Percentiles rank a stretch among this genome's conserved stretches.
Conservation (phyloP, 2,113 vertebrate genomes). For the Hydrolagus affinis region DNA sequence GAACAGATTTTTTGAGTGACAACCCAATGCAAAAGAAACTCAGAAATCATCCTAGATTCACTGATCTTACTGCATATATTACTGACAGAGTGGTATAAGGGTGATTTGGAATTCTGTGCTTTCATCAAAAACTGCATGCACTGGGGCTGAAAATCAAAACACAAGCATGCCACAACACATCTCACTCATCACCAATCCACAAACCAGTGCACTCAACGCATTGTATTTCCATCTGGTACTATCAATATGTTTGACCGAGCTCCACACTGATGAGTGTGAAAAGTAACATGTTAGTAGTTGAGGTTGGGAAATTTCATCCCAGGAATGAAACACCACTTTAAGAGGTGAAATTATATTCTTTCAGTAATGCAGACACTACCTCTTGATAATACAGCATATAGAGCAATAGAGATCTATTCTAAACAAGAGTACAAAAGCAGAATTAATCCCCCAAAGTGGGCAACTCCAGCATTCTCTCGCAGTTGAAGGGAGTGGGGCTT, state of each 20-base stretch:
- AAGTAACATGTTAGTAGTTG: not conserved
- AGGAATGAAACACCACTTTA: not conserved
- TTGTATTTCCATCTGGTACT: no score
- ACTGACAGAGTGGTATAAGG: no score
- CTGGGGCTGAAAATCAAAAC: not conserved
- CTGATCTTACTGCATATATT: no score
- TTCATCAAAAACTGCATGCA: not conserved
- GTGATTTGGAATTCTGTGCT: no score
- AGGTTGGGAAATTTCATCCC: not conserved
- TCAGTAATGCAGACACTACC: not conserved
- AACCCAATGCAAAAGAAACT: no score
- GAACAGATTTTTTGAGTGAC: no score
- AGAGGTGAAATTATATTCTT: not conserved
- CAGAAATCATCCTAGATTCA: no score
- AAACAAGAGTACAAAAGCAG: not conserved
- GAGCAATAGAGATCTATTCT: not conserved
- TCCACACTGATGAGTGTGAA: not conserved
- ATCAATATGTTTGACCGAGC: not conserved
- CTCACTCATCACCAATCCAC: no score
- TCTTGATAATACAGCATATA: not conserved
- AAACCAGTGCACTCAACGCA: not conserved
- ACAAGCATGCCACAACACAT: slow-evolving; percentile 13
- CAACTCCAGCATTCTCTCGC: not conserved
- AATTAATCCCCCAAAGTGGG: not conserved
- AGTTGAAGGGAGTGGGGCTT: no score